A percentile compares a stretch with the other conserved stretches of the same genome.
phyloP scores from a whole-genome alignment of 1,140 invertebrate species.

The Philopotamus ludificatus region DNA sequence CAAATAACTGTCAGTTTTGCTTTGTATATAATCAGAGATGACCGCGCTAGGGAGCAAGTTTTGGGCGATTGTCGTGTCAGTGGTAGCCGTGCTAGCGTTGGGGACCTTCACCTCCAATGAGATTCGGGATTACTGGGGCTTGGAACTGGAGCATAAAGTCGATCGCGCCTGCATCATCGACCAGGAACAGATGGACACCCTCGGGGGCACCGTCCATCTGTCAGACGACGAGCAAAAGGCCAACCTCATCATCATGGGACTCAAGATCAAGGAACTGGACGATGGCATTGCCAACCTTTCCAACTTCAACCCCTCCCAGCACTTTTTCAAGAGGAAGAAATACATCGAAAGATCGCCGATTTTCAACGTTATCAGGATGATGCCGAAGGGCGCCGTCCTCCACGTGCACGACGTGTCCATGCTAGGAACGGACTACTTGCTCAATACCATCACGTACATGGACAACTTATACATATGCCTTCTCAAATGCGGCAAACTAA shows the following conservation, averaged over 20 bases:
- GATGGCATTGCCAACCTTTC: slow-evolving; percentile 59
- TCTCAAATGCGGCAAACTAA: slow-evolving; percentile 43
- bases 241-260: slow-evolving; percentile 66
- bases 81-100: no score
- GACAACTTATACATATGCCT: slow-evolving; percentile 69
- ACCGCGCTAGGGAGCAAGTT: no score
- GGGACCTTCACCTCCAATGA: no score
- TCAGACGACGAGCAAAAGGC: slow-evolving; percentile 59
- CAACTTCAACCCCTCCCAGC: slow-evolving; percentile 62
- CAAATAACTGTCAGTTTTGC: no score
- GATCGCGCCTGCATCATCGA: no score
- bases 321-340: slow-evolving; percentile 65
- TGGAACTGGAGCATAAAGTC: no score
- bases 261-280: slow-evolving; percentile 63
- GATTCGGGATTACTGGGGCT: no score
- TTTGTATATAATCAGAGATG: no score
- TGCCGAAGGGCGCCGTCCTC: slow-evolving; percentile 72
- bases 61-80: no score
- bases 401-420: slow-evolving; percentile 72
- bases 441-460: slow-evolving; percentile 69
- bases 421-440: slow-evolving; percentile 64
- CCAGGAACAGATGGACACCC: no score
- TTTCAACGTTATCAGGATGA: slow-evolving; percentile 66
- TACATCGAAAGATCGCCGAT: slow-evolving; percentile 66
- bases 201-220: slow-evolving; percentile 57